These are phyloP conservation scores for Equus quagga DNA, from an alignment of 2,113 vertebrate species.

Conservation along the genomic window DNA sequence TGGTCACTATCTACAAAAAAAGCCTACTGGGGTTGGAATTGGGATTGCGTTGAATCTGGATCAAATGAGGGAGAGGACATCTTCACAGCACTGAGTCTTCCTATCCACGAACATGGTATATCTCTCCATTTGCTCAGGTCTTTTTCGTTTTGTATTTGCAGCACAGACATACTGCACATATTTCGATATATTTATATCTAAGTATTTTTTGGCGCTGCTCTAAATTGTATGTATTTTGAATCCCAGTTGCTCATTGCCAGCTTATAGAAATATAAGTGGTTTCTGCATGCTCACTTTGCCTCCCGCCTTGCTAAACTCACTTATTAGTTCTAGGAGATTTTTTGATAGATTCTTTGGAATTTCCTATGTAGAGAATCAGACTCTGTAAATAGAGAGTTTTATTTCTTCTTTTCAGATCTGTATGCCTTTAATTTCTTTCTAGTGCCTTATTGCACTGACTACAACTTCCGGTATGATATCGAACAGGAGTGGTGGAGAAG, in stretches of 20 bases:
- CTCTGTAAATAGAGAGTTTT: neutral
- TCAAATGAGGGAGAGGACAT: neutral
- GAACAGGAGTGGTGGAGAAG: neutral
- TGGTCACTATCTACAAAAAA: neutral
- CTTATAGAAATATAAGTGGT: neutral
- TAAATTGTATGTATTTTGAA: neutral
- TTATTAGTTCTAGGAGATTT: neutral
- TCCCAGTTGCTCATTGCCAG: neutral
- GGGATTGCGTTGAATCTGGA: neutral
- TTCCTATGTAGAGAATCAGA: neutral
- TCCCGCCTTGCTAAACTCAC: neutral
- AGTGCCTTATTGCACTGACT: neutral
- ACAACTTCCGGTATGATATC: neutral
- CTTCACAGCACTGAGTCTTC: neutral
- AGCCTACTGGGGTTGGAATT: neutral
- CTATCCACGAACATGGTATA: neutral
- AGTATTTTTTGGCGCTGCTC: neutral
- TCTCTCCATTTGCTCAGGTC: neutral
- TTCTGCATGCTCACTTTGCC: neutral
- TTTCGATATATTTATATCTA: neutral
- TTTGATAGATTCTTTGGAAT: neutral
- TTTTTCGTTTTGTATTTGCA: neutral
- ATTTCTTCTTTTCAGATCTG: neutral
- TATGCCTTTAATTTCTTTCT: conserved; percentile 32
- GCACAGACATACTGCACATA: neutral